These are phyloP conservation scores for Candidula unifasciata DNA, from an alignment of 2,888 invertebrate species.

Conservation along the genomic window DNA sequence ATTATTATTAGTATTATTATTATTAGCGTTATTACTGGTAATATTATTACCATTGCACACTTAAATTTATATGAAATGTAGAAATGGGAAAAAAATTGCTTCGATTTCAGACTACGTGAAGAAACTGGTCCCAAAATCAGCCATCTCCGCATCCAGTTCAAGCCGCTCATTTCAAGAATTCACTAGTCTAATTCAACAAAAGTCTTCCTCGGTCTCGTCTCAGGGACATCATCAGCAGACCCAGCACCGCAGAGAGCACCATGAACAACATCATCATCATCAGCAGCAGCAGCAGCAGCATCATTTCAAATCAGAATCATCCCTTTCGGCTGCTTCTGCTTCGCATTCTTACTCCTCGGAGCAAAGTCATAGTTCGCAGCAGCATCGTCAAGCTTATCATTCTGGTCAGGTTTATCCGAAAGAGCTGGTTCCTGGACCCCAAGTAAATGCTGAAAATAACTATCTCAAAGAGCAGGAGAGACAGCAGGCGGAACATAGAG, in stretches of 20 bases:
- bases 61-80: too few relatives aligned
- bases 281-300: slow-evolving; percentile 39
- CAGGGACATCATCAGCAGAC: not conserved
- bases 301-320: not conserved
- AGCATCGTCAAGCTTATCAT: not conserved
- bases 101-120: slow-evolving; percentile 39
- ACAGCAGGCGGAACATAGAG: not conserved
- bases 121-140: slow-evolving; percentile 1
- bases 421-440: not conserved
- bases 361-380: not conserved
- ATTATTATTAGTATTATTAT: too few relatives aligned
- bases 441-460: not conserved
- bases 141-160: not conserved
- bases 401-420: not conserved
- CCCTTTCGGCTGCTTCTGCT: not conserved
- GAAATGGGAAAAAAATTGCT: too few relatives aligned
- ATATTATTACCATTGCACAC: too few relatives aligned
- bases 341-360: slow-evolving; percentile 36
- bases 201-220: not conserved
- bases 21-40: too few relatives aligned
- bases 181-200: slow-evolving; percentile 19
- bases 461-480: not conserved
- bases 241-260: slow-evolving; percentile 1
- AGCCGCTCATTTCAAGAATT: slow-evolving; percentile 30
- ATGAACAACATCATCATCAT: not conserved